These are phyloP conservation scores for Caenorhabditis tropicalis DNA, from an alignment of 1,140 invertebrate species.

Conservation along the genomic window DNA sequence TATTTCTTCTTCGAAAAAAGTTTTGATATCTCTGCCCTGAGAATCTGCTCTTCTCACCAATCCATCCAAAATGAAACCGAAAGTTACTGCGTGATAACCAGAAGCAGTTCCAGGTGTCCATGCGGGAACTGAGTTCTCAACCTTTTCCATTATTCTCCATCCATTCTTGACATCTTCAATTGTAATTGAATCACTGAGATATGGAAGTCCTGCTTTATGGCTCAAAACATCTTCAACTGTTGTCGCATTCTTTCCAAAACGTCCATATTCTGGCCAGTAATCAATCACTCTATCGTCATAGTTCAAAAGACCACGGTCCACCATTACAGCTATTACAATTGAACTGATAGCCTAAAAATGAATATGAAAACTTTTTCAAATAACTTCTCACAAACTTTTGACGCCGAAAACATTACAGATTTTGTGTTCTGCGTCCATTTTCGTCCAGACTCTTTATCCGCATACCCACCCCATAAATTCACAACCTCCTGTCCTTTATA, in stretches of 20 bases:
- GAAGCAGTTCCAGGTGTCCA: constrained; percentile 65
- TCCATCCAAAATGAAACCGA: constrained; percentile 72
- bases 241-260: constrained; percentile 72
- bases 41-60: constrained; percentile 72
- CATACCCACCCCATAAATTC: constrained; percentile 73
- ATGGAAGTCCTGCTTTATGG: constrained; percentile 71
- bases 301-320: constrained; percentile 72
- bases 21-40: constrained; percentile 63
- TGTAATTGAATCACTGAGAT: constrained; percentile 59
- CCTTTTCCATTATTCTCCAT: constrained; percentile 52
- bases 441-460: constrained; percentile 62
- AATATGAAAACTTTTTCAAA: background rate
- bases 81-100: constrained; percentile 72
- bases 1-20: constrained; percentile 73
- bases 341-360: constrained; percentile 67
- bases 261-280: constrained; percentile 74
- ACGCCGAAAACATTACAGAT: constrained; percentile 62
- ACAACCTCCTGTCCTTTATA: constrained; percentile 65
- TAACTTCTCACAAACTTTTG: constrained; percentile 57
- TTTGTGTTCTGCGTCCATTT: constrained; percentile 61
- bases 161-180: constrained; percentile 58
- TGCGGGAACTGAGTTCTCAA: constrained; percentile 62
- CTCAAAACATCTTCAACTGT: constrained; percentile 73
- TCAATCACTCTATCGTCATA: constrained; percentile 71
- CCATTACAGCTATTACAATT: constrained; percentile 71